Conservation (phyloP, 2,113 vertebrate species). For the Todiramphus saurophagus region DNA sequence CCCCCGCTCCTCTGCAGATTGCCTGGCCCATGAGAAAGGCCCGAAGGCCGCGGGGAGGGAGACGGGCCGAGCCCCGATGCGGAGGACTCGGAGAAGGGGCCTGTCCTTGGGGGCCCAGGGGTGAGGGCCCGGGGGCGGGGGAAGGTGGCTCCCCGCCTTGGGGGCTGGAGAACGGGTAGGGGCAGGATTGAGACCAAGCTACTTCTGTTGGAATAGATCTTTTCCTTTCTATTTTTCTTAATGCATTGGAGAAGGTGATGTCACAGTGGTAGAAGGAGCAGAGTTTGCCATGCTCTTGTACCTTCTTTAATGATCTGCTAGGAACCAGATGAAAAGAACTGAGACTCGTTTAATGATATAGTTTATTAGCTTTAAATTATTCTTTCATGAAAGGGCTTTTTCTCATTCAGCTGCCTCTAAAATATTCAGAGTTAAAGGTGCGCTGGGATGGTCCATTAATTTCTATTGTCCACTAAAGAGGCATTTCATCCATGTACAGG, state of each 20-base stretch:
- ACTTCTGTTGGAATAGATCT: neutral
- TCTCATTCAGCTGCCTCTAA: neutral
- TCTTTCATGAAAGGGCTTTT: neutral
- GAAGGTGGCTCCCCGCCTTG: too few relatives aligned
- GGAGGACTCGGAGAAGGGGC: neutral
- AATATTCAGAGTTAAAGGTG: neutral
- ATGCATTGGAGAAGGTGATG: neutral
- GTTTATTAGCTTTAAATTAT: neutral
- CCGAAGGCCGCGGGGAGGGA: neutral
- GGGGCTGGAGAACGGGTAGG: neutral
- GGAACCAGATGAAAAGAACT: neutral
- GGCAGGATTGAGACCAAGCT: neutral
- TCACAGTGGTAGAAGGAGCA: neutral
- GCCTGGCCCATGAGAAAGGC: rapidly evolving
- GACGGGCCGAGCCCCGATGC: neutral
- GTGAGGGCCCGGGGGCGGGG: neutral
- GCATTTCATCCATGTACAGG: neutral
- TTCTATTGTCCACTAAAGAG: neutral
- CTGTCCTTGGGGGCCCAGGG: neutral
- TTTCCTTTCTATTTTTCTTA: rapidly evolving
- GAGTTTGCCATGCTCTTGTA: neutral
- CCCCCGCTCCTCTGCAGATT: too few relatives aligned
- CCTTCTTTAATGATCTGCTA: neutral
- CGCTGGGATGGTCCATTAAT: neutral
- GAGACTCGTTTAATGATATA: neutral